Evolutionary conservation across 2,888 invertebrate species (phyloP), one percentile per base, ranked within the genome.

Genomic region (Calameuta idolon): DNA sequence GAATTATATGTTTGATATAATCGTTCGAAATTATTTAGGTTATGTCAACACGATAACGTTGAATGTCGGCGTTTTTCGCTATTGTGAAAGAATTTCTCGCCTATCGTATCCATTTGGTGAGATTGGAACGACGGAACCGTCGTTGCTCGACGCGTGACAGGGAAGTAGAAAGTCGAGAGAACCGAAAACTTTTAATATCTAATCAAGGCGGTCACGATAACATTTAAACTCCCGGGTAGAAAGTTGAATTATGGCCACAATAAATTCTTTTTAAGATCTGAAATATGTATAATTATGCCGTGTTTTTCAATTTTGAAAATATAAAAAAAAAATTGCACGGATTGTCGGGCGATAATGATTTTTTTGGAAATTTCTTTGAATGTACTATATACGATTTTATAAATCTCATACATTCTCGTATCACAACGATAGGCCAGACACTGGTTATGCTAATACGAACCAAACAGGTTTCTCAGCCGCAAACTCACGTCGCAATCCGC

Each of bases 381-480:
- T 40, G 1, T 15, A 5, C 40, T 40, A 4, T 5, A 40, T 0
- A 40, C 2, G 40, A 15, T 23, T 55, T 55, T 9, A 5, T 55
- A 5, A 5, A 9, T 9, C 55, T 55, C 23, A 55, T 2, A 9
- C 55, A 55, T 9, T 55, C 55, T 2, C 55, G 31, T 31, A 23
- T 71, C 31, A 0, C 12, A 12, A 34, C 71, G 71, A 71, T 12
- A 12, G 31, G 31, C 34, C 12, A 12, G 11, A 71, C 71, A 71
- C 71, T 71, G 11, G 71, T 71, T 71, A 71, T 71, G 71, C 12
- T 71, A 71, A 71, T 71, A 71, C 31, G 5, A 33, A 31, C 71
- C 9, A 71, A 71, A 71, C 71, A 71, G 71, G 71, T 71, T 71
- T 71, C 31, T 1, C 4, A 1, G n/a, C 0, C 33, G 33, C 12